Base-by-base conservation (phyloP, 2,113 vertebrate species). In the Herpailurus yagouaroundi region DNA sequence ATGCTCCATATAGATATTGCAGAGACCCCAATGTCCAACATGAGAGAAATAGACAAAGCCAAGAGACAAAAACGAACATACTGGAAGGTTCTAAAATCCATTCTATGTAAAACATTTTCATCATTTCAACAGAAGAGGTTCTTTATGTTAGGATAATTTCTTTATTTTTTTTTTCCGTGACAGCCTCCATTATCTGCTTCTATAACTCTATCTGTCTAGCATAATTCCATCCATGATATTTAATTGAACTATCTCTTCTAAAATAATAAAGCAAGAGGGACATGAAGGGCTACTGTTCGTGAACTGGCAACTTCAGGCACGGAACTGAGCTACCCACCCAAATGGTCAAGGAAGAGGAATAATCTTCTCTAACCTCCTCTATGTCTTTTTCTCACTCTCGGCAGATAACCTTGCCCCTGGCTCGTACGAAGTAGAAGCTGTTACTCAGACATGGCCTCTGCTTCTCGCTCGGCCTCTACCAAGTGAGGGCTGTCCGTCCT, bases 111-210 rank as follows among this genome's bases (percentile, higher is more conserved):
- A 89, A 96, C 69, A 52, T 45, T 23, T 94, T 64, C 79, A 52
- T 57, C 25, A 66, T 85, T 93, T 93, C 91, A 81, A 9, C 15
- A 14, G 23, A 66, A 81, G 91, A 66, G 14, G 10, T 52, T 15
- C 8, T 80, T 93, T 48, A 41, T 64, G 5, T 38, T 83, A 82
- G 63, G 6, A 91, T 77, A 50, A 86, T 83, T 69, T 86, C 52
- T 90, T 50, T 27, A 60, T 33, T 66, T 69, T 38, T 68, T 85
- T 95, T 97, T 95, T 77, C 74, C 60, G 52, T 92, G 41, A 79
- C 4, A 50, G 69, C 3, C 33, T 83, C 31, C 33, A n/a, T 89
- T 68, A 92, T 74, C 52, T 81, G n/a, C 52, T 57, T 79, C 69
- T 81, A 13, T 41, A 84, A 71, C 45, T 66, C 33, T 7, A 77